A percentile compares a stretch with the other conserved stretches of the same genome.
phyloP scores from a whole-genome alignment of 2,113 vertebrate genomes.

The Zosterops borbonicus region DNA sequence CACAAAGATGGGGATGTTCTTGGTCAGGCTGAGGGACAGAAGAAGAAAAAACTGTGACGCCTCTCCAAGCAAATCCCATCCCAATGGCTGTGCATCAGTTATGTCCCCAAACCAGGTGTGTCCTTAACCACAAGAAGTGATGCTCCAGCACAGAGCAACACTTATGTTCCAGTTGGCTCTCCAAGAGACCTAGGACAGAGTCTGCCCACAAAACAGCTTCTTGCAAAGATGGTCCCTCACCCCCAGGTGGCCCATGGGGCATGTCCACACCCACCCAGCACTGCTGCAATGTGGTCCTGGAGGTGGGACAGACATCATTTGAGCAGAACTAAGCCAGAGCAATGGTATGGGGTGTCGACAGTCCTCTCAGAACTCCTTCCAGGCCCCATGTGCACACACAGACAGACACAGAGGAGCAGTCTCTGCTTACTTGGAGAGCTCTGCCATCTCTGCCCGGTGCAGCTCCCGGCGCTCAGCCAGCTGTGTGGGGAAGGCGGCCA shows the following conservation, averaged over 20 bases:
- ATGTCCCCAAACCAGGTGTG: neutral
- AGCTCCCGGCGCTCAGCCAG: conserved; percentile 82
- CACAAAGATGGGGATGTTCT: conserved; percentile 88
- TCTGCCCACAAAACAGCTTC: neutral
- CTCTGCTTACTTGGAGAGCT: conserved; percentile 85
- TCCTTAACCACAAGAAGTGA: neutral
- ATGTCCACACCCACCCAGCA: fast-evolving
- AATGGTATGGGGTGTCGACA: neutral
- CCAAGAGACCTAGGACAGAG: neutral
- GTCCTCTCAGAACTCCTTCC: neutral
- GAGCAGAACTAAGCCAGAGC: neutral
- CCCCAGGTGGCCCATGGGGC: neutral
- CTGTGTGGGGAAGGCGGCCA: conserved; percentile 76
- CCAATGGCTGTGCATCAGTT: neutral
- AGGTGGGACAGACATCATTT: neutral
- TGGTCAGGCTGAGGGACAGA: conserved; percentile 76
- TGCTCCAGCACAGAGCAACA: neutral
- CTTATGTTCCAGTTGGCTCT: neutral
- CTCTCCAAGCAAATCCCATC: neutral
- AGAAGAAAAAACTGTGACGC: neutral
- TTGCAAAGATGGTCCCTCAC: neutral
- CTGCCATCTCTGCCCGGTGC: conserved; percentile 83
- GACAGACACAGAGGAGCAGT: neutral
- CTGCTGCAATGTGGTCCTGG: neutral
- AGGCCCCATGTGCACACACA: fast-evolving